Conservation (phyloP, 1,140 invertebrate genomes). For the Anastrepha ludens region DNA sequence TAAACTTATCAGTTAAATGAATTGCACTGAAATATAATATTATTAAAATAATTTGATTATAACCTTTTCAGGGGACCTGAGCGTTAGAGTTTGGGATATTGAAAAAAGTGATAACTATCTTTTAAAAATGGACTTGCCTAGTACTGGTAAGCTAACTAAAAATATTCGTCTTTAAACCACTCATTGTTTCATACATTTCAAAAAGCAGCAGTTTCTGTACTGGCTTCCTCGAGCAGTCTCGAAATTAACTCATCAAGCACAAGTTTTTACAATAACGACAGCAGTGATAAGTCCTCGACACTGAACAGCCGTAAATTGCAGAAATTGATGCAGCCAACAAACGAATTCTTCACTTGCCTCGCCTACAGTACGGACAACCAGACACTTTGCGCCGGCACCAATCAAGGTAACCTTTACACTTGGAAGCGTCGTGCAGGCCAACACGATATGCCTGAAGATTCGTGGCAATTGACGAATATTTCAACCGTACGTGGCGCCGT, state of each 20-base stretch:
- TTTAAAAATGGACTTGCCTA: constrained; percentile 77
- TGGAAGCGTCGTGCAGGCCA: constrained; percentile 81
- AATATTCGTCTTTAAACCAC: not conserved
- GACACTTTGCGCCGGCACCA: constrained; percentile 91
- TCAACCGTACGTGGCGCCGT: constrained; percentile 82
- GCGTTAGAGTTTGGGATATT: constrained; percentile 94
- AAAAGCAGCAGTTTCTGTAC: not conserved
- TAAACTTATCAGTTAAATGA: no score
- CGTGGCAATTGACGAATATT: constrained; percentile 81
- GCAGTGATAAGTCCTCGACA: constrained; percentile 36
- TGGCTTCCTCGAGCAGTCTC: constrained; percentile 21
- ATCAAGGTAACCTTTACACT: constrained; percentile 90
- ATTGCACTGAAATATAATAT: no score
- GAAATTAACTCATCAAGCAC: constrained; percentile 57
- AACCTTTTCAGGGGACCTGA: constrained; percentile 78
- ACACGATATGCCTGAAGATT: constrained; percentile 75
- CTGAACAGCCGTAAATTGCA: constrained; percentile 13
- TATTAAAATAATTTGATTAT: not conserved
- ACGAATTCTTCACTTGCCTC: constrained; percentile 85
- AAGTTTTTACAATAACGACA: constrained; percentile 54
- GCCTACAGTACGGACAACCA: constrained; percentile 81
- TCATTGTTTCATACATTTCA: not conserved
- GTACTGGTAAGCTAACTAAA: constrained; percentile 35
- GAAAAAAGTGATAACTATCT: constrained; percentile 94
- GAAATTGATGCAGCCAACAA: constrained; percentile 64